Base-by-base conservation (phyloP, 2,888 invertebrate species). In the Ypsolopha sequella region DNA sequence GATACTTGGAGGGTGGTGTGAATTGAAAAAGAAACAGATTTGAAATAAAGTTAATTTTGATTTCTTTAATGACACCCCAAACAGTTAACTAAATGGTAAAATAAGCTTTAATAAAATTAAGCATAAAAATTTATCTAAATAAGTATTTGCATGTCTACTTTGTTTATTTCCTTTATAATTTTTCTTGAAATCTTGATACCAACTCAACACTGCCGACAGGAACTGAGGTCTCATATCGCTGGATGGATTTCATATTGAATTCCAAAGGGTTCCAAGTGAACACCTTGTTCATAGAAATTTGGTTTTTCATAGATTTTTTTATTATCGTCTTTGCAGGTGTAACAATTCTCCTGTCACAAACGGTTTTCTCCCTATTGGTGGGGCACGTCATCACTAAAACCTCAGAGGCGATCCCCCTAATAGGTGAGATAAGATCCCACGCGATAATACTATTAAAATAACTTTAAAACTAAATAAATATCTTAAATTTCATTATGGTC, bases 351-450 rank as follows among this genome's bases (percentile, higher is more conserved):
- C 95, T 99, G 89, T 98, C 98, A 77, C 95, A 98, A 92, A 98
- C 97, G 88, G 98, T 98, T 89, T 98, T 99, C 91, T 95, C 98
- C 87, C 93, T 98, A 90, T 94, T 98, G 94, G 97, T 99, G 90
- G 96, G 97, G 84, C 97, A 98, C 91, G 96, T 97, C 88, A 96
- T 98, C 91, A 98, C 98, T 87, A 96, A 96, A 91, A 98, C 98
- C 87, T 98, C 98, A 87, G 98, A 98, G 89, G 98, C 98, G 80
- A 95, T 99, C 88, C 98, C 99, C 82, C 92, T 98, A 85, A 96
- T 99, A 95, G 99, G 98, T 97, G 87, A 87, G 87, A 54, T 36
- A 36, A 46, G 33, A 24, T 7, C 14, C 14, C 11, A 44, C 50
- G 50, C 52, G 52, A 41, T n/a, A 10, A 43, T 35, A n/a, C 33